Conservation (phyloP, 2,888 invertebrate species). For the Anaspis maculata region DNA sequence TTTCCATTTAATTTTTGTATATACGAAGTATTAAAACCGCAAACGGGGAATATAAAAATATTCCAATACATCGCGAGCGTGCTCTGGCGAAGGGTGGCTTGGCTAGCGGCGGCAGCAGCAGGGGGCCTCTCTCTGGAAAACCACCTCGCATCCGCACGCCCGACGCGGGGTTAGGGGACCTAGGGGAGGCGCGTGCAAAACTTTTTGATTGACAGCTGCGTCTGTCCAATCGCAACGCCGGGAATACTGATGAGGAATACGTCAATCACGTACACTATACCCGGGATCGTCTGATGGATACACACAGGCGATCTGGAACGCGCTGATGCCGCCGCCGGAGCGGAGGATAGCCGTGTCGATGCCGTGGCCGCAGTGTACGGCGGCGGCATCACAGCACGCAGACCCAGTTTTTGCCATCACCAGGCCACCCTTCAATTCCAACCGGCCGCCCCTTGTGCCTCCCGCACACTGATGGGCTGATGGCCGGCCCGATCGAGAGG, state of each 20-base stretch:
- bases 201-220: constrained; percentile 72
- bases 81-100: too few species aligned
- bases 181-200: constrained; percentile 41
- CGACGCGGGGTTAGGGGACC: neutral
- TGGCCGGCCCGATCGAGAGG: too few species aligned
- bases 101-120: too few species aligned
- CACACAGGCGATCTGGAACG: neutral
- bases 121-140: too few species aligned
- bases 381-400: too few species aligned
- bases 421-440: too few species aligned
- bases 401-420: too few species aligned
- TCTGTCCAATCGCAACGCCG: constrained; percentile 69
- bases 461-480: too few species aligned
- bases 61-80: constrained; percentile 44
- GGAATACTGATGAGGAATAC: constrained; percentile 68
- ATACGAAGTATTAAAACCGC: constrained; percentile 37
- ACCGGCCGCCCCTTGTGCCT: too few species aligned
- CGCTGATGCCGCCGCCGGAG: too few species aligned
- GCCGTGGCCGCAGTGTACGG: too few species aligned
- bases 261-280: constrained; percentile 55
- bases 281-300: neutral
- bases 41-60: constrained; percentile 41
- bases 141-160: neutral
- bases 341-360: too few species aligned
- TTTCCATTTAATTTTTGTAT: constrained; percentile 41